These are phyloP conservation scores for Grammomys surdaster DNA, from an alignment of 2,113 vertebrate species.

Conservation along the genomic window DNA sequence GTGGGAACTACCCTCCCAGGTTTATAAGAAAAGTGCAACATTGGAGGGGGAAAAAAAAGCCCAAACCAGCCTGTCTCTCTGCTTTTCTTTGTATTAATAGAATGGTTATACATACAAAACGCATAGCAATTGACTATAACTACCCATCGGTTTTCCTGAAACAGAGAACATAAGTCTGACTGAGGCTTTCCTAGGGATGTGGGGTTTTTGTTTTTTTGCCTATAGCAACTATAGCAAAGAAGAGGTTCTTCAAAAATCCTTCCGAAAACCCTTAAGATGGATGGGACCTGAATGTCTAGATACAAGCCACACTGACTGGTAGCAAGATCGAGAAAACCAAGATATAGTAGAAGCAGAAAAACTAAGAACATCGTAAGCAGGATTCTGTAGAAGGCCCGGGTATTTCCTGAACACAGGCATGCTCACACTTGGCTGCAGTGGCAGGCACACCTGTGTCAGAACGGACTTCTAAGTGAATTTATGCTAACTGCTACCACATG, in stretches of 20 bases:
- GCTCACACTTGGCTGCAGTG: background rate
- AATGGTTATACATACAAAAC: background rate
- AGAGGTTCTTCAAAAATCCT: background rate
- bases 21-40: background rate
- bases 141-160: background rate
- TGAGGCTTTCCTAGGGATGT: constrained; percentile 20
- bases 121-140: background rate
- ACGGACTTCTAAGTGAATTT: background rate
- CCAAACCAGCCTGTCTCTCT: background rate
- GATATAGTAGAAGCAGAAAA: background rate
- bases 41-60: background rate
- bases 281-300: constrained; percentile 1
- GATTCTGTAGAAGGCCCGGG: background rate
- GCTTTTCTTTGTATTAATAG: background rate
- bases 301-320: background rate
- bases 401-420: constrained; percentile 1
- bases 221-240: background rate
- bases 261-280: background rate
- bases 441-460: background rate
- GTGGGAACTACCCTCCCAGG: background rate
- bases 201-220: background rate
- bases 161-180: background rate
- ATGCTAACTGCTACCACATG: background rate
- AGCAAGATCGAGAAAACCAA: background rate
- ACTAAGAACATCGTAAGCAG: background rate